These are phyloP conservation scores for Andrena flavipes DNA, from an alignment of 2,888 invertebrate genomes.

Conservation along the genomic window DNA sequence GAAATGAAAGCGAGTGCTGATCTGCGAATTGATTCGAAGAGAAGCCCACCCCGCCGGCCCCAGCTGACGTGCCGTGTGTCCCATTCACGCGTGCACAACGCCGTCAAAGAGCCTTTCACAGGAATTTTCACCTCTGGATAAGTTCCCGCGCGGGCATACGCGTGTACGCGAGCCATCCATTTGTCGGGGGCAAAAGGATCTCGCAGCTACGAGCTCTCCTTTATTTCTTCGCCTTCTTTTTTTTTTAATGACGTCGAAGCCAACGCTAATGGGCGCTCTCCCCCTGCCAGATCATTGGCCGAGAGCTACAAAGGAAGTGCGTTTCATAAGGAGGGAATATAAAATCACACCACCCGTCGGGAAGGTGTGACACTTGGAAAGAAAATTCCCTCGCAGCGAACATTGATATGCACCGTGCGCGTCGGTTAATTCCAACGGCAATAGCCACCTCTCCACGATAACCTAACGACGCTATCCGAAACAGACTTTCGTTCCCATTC, in stretches of 20 bases:
- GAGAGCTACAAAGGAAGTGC: constrained; percentile 25
- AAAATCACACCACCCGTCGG: constrained; percentile 35
- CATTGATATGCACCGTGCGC: too few relatives aligned
- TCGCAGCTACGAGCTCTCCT: constrained; percentile 14
- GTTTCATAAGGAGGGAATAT: constrained; percentile 52
- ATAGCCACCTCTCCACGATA: too few relatives aligned
- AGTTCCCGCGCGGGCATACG: constrained; percentile 32
- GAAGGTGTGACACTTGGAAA: not conserved
- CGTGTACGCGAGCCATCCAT: constrained; percentile 53
- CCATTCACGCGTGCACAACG: constrained; percentile 38
- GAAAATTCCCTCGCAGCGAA: constrained; percentile 15
- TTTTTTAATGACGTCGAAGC: constrained; percentile 56
- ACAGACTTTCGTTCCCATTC: too few relatives aligned
- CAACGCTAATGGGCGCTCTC: constrained; percentile 56
- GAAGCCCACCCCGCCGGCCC: constrained; percentile 14
- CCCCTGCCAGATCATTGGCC: constrained; percentile 48
- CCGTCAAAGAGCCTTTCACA: constrained; percentile 66
- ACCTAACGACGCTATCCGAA: too few relatives aligned
- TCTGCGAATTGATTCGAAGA: constrained; percentile 68
- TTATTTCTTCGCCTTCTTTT: constrained; percentile 10
- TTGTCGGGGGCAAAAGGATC: constrained; percentile 48
- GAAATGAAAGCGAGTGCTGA: constrained; percentile 66
- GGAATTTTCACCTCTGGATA: constrained; percentile 65
- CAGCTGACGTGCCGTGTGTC: not conserved
- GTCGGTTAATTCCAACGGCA: too few relatives aligned